A percentile compares a stretch with the other conserved stretches of the same genome.
Conservation (phyloP, 2,888 invertebrate genomes). For the Dolichopus griseipennis region DNA sequence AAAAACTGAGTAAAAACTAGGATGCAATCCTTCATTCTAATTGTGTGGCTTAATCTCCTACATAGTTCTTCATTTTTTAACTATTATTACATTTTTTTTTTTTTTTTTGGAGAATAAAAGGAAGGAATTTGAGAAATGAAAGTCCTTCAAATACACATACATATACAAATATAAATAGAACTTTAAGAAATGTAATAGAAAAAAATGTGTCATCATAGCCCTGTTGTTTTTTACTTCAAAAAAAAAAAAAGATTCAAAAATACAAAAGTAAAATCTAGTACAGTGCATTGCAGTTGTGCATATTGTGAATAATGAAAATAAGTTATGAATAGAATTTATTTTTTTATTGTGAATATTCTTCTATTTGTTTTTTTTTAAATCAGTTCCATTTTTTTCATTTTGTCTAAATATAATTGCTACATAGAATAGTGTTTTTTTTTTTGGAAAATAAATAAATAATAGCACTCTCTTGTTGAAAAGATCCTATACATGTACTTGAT, state of each 20-base stretch:
- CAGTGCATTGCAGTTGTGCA: background rate
- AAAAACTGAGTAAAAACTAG: background rate
- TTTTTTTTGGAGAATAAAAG: background rate
- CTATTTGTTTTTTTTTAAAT: too few relatives aligned
- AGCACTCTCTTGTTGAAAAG: too few relatives aligned
- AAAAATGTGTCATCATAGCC: background rate
- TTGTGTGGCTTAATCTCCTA: background rate
- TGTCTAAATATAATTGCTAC: too few relatives aligned
- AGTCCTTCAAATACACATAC: background rate
- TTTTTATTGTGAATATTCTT: too few relatives aligned
- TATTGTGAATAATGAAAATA: too few relatives aligned
- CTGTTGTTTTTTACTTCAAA: too few relatives aligned
- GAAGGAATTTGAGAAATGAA: background rate
- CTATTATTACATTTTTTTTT: background rate
- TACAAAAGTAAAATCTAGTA: too few relatives aligned
- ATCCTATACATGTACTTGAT: too few relatives aligned
- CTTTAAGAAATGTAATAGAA: background rate
- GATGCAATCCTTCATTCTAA: constrained; percentile 4
- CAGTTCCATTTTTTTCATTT: too few relatives aligned
- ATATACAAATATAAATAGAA: background rate
- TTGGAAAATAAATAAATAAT: too few relatives aligned
- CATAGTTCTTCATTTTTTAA: background rate
- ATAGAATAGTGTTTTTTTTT: too few relatives aligned
- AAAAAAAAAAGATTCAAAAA: background rate
- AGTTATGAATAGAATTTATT: too few relatives aligned